These are phyloP conservation scores for Stegostoma tigrinum DNA, from an alignment of 2,113 vertebrate genomes.

Conservation along the genomic window DNA sequence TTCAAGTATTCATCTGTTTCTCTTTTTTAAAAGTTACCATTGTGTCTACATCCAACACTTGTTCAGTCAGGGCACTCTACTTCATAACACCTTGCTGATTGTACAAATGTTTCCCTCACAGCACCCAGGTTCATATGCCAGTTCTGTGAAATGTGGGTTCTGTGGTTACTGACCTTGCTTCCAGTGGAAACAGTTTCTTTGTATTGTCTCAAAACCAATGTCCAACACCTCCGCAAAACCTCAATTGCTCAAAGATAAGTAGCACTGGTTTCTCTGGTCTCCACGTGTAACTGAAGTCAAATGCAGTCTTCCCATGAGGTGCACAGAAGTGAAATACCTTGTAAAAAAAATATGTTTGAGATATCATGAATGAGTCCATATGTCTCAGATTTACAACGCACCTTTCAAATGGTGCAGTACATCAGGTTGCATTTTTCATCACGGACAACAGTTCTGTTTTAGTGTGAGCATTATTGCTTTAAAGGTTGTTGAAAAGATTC, in stretches of 20 bases:
- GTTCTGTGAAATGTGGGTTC: not conserved
- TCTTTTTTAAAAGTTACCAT: not conserved
- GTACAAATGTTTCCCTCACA: not conserved
- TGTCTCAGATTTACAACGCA: not conserved
- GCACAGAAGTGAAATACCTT: not conserved
- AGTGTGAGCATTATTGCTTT: too few species aligned
- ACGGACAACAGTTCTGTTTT: not conserved
- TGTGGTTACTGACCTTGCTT: not conserved
- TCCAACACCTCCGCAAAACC: not conserved
- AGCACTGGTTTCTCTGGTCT: not conserved
- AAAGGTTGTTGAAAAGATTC: not conserved
- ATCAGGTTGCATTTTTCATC: not conserved
- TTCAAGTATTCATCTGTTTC: not conserved
- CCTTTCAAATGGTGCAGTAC: not conserved
- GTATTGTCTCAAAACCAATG: not conserved
- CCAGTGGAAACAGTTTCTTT: not conserved
- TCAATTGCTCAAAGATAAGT: not conserved
- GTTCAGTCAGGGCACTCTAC: not conserved
- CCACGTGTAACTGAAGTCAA: not conserved
- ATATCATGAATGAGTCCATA: not conserved
- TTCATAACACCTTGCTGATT: not conserved
- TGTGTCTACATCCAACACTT: not conserved
- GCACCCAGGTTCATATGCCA: not conserved
- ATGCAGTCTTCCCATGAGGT: not conserved
- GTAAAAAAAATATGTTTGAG: not conserved